Conservation (phyloP, 2,113 vertebrate genomes). For the Rousettus leschenaultii region DNA sequence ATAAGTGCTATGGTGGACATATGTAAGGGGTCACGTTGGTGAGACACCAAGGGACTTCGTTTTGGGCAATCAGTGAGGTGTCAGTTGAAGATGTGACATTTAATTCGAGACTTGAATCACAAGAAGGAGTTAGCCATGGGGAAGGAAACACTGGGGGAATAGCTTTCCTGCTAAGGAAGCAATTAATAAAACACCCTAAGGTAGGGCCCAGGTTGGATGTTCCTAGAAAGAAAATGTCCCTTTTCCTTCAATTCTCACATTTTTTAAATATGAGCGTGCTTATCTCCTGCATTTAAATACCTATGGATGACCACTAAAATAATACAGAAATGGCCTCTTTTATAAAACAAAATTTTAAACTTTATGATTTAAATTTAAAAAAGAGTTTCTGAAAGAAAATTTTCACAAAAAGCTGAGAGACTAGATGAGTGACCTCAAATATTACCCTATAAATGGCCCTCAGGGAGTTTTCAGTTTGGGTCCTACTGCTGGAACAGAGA, state of each 20-base stretch:
- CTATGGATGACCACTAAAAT: not conserved
- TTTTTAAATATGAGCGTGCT: not conserved
- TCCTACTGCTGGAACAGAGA: not conserved
- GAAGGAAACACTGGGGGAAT: not conserved
- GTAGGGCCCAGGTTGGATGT: too few relatives aligned
- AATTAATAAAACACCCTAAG: not conserved
- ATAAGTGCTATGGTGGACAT: not conserved
- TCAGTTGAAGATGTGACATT: not conserved
- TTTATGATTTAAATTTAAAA: not conserved
- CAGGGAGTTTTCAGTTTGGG: not conserved
- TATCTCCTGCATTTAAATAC: not conserved
- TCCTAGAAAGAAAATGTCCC: not conserved
- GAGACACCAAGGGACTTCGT: not conserved
- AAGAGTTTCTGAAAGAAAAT: not conserved
- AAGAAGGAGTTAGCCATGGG: not conserved
- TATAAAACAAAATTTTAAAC: not conserved
- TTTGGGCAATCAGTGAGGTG: not conserved
- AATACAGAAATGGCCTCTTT: not conserved
- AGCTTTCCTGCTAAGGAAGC: not conserved
- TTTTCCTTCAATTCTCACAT: not conserved
- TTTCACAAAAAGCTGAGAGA: not conserved
- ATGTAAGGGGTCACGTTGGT: not conserved
- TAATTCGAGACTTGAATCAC: not conserved
- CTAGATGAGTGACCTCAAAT: not conserved
- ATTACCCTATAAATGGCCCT: not conserved